Evolutionary conservation across 2,888 invertebrate genomes (phyloP).

Genomic region (Trimorus sp.): DNA sequence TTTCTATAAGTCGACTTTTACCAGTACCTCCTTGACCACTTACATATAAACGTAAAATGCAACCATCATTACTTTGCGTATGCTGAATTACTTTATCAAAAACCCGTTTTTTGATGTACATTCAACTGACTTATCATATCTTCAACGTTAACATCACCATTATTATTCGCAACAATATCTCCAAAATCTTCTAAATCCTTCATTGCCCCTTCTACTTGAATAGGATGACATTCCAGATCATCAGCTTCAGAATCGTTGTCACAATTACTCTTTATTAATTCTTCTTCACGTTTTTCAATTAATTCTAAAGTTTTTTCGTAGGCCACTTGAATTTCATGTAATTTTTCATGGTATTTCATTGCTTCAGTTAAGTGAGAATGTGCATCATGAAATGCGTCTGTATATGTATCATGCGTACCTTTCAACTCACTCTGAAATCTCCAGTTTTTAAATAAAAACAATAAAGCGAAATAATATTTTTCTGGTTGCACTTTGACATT

Average conservation of each 20-base stretch:
- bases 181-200: slow-evolving; percentile 46
- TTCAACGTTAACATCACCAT: slow-evolving; percentile 1
- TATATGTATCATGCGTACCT: slow-evolving; percentile 62
- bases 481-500: slow-evolving; percentile 70
- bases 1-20: slow-evolving; percentile 9
- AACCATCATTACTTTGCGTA: not conserved
- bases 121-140: slow-evolving; percentile 59
- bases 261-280: slow-evolving; percentile 10
- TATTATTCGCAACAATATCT: slow-evolving; percentile 10
- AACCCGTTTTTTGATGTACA: slow-evolving; percentile 64
- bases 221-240: slow-evolving; percentile 30
- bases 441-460: slow-evolving; percentile 71
- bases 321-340: slow-evolving; percentile 15
- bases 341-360: slow-evolving; percentile 25
- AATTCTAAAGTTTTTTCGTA: slow-evolving; percentile 20
- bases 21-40: slow-evolving; percentile 6
- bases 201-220: slow-evolving; percentile 48
- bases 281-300: slow-evolving; percentile 15
- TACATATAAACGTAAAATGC: slow-evolving; percentile 3
- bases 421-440: slow-evolving; percentile 67
- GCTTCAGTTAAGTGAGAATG: slow-evolving; percentile 2
- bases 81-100: slow-evolving; percentile 50
- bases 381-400: slow-evolving; percentile 65
- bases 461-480: slow-evolving; percentile 69
- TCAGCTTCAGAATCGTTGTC: not conserved